These are phyloP conservation scores for Mesoligia furuncula DNA, from an alignment of 2,888 invertebrate genomes.

Conservation along the genomic window DNA sequence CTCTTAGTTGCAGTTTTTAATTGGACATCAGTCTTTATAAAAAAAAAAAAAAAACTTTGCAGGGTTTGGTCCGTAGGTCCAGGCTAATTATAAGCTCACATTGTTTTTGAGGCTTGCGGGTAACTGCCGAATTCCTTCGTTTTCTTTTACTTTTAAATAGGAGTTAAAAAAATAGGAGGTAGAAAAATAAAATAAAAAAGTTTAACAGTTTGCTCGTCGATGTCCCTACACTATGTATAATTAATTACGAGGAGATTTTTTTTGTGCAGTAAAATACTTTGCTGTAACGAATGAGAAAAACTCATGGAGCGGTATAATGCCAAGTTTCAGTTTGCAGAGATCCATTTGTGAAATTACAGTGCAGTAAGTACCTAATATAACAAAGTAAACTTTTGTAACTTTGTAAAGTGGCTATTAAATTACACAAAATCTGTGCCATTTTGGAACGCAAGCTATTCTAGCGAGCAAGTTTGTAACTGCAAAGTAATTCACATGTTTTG, in stretches of 20 bases:
- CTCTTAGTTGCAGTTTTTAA: conserved; percentile 54
- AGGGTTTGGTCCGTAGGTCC: conserved; percentile 25
- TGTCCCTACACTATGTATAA: background rate
- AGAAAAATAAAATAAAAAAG: no score
- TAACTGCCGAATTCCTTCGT: background rate
- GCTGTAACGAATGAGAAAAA: background rate
- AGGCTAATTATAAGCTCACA: background rate
- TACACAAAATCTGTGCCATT: background rate
- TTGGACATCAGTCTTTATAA: conserved; percentile 31
- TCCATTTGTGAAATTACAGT: conserved; percentile 46
- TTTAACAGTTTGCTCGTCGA: background rate
- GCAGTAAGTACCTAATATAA: conserved; percentile 40
- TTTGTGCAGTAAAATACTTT: conserved; percentile 1
- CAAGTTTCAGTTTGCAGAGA: conserved; percentile 26
- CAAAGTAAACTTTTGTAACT: conserved; percentile 21
- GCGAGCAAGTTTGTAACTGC: background rate
- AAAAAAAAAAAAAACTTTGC: background rate
- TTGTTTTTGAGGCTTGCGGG: background rate
- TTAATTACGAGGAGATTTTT: background rate
- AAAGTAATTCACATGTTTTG: background rate
- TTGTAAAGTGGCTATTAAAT: conserved; percentile 9
- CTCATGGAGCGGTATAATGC: conserved; percentile 1
- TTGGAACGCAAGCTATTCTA: background rate
- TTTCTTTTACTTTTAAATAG: background rate
- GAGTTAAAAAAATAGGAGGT: no score